Percentiles rank a stretch among this genome's conserved stretches.
phyloP scores from a whole-genome alignment of 2,797 vertebrate genomes.

The Phoebastria nigripes region DNA sequence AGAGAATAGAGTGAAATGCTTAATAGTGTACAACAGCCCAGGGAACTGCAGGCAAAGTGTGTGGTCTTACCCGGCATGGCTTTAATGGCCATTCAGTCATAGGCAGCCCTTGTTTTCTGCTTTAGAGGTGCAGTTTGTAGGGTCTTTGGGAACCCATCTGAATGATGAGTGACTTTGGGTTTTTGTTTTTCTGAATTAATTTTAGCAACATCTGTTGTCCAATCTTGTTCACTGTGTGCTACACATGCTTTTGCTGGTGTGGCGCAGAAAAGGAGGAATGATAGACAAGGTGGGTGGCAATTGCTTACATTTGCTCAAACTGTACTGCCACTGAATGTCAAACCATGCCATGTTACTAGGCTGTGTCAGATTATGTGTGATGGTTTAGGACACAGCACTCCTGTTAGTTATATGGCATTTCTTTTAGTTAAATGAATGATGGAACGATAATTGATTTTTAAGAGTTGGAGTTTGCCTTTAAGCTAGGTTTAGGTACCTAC shows the following conservation, averaged over 20 bases:
- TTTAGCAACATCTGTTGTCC: conserved; percentile 32
- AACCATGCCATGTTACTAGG: neutral
- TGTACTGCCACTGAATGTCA: neutral
- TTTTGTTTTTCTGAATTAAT: conserved; percentile 29
- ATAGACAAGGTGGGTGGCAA: conserved; percentile 40
- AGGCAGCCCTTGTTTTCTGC: neutral
- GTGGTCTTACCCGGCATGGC: neutral
- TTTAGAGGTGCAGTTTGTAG: neutral
- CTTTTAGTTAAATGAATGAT: neutral
- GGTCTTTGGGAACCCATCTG: neutral
- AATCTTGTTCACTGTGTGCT: neutral
- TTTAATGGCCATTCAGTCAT: neutral
- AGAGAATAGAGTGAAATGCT: neutral
- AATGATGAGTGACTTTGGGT: neutral
- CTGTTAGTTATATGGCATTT: neutral
- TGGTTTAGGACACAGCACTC: neutral
- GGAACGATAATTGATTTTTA: neutral
- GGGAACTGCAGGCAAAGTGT: conserved; percentile 1
- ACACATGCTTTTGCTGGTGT: neutral
- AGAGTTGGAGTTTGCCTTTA: neutral
- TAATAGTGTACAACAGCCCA: neutral
- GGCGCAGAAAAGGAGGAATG: neutral
- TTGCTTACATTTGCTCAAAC: neutral
- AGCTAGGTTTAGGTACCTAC: neutral
- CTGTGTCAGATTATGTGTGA: neutral